Evolutionary conservation across 2,113 vertebrate genomes (phyloP).

Genomic region (Forbesichthys papilliferus): DNA sequence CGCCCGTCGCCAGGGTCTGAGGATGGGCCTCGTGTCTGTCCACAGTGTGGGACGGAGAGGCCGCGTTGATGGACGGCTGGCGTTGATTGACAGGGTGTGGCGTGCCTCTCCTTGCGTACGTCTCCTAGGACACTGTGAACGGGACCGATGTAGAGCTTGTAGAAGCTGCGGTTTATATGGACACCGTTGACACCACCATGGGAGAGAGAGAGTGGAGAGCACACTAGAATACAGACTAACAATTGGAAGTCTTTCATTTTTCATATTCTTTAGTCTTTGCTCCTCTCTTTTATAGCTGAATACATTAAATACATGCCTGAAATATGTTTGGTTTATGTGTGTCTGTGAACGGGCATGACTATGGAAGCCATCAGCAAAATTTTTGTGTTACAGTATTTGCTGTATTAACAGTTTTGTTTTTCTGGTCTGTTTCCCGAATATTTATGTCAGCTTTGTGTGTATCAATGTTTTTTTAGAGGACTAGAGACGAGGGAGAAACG

Average conservation of each 20-base stretch:
- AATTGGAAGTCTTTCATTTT: not conserved
- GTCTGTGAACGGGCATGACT: too few species aligned
- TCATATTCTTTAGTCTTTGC: too few species aligned
- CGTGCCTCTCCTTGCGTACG: too few species aligned
- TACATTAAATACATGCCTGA: too few species aligned
- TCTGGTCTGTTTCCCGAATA: slow-evolving; percentile 5
- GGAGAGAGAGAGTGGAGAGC: not conserved
- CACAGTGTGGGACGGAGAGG: slow-evolving; percentile 6
- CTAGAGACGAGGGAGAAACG: slow-evolving; percentile 13
- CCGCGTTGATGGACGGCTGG: not conserved
- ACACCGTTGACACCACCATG: not conserved
- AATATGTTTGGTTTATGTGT: too few species aligned
- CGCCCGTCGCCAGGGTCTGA: slow-evolving; percentile 75
- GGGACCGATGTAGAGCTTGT: not conserved
- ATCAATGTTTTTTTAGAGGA: slow-evolving; percentile 22
- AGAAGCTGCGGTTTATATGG: not conserved
- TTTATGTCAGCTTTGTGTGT: not conserved
- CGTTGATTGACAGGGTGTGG: not conserved
- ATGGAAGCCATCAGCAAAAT: not conserved
- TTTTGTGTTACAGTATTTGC: slow-evolving; percentile 30
- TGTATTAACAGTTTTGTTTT: slow-evolving; percentile 8
- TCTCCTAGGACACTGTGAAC: not conserved
- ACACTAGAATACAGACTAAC: slow-evolving; percentile 24
- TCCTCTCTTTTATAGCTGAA: too few species aligned
- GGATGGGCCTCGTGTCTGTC: not conserved